These are phyloP conservation scores for Seriola quinqueradiata DNA, from an alignment of 2,113 vertebrate species.

Conservation along the genomic window DNA sequence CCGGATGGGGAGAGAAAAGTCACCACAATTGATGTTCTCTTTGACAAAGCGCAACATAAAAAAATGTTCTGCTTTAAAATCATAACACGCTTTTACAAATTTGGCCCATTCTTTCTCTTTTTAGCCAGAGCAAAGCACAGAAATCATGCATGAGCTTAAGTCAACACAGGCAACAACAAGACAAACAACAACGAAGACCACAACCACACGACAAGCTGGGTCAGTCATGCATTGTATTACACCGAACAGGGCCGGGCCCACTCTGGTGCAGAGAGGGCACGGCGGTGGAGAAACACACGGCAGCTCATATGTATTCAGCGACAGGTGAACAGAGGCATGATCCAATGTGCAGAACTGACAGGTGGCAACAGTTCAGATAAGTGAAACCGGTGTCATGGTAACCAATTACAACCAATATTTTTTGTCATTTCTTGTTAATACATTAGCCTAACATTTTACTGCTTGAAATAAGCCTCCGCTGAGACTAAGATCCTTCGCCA, in stretches of 20 bases:
- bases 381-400: not conserved
- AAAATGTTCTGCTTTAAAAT: conserved; percentile 59
- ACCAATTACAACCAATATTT: not conserved
- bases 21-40: conserved; percentile 69
- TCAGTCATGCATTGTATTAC: conserved; percentile 28
- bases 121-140: conserved; percentile 38
- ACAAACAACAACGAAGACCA: conserved; percentile 60
- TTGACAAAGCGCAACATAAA: conserved; percentile 49
- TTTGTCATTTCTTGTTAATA: not conserved
- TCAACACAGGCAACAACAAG: conserved; percentile 52
- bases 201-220: conserved; percentile 39
- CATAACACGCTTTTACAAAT: conserved; percentile 42
- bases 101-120: conserved; percentile 26
- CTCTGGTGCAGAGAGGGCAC: not conserved
- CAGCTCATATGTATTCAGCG: conserved; percentile 12
- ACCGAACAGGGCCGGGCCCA: conserved; percentile 19
- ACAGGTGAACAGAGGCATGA: conserved; percentile 16
- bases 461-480: not conserved
- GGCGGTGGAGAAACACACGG: not conserved
- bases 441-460: too few species aligned
- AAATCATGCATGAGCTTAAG: conserved; percentile 35
- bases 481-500: not conserved
- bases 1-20: conserved; percentile 47
- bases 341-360: not conserved
- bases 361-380: not conserved